Conservation (phyloP, 2,888 invertebrate genomes). For the Cerceris rybyensis region DNA sequence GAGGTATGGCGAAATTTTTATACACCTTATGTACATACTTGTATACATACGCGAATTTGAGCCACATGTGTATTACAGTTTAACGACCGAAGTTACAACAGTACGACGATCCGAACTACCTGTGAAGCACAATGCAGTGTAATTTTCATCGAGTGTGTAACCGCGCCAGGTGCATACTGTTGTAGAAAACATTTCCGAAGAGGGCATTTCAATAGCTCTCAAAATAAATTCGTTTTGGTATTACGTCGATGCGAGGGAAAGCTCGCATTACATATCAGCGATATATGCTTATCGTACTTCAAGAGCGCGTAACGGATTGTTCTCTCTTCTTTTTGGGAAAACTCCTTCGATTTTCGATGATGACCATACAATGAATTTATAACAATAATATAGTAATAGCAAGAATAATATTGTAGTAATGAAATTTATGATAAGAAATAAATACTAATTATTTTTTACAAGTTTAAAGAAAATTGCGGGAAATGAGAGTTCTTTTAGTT, state of each 20-base stretch:
- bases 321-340: no score
- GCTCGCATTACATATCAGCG: neutral
- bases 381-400: neutral
- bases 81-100: constrained; percentile 61
- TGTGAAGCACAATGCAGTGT: constrained; percentile 57
- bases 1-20: constrained; percentile 28
- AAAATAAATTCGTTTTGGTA: constrained; percentile 25
- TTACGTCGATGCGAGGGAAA: neutral
- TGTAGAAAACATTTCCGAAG: constrained; percentile 40
- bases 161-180: constrained; percentile 58
- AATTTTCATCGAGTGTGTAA: constrained; percentile 65
- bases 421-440: no score
- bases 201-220: constrained; percentile 16
- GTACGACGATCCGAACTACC: constrained; percentile 29
- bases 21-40: constrained; percentile 23
- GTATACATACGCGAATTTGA: constrained; percentile 42
- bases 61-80: constrained; percentile 62
- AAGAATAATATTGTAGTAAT: no score
- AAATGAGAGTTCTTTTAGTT: no score
- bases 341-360: neutral
- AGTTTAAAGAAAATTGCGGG: no score
- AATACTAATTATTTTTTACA: no score
- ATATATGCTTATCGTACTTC: no score
- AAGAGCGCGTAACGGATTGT: no score
- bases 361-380: neutral